These are phyloP conservation scores for Agelas oroides DNA, from an alignment of 37 sponge, comb jelly and placozoan genomes.

Conservation along the genomic window DNA sequence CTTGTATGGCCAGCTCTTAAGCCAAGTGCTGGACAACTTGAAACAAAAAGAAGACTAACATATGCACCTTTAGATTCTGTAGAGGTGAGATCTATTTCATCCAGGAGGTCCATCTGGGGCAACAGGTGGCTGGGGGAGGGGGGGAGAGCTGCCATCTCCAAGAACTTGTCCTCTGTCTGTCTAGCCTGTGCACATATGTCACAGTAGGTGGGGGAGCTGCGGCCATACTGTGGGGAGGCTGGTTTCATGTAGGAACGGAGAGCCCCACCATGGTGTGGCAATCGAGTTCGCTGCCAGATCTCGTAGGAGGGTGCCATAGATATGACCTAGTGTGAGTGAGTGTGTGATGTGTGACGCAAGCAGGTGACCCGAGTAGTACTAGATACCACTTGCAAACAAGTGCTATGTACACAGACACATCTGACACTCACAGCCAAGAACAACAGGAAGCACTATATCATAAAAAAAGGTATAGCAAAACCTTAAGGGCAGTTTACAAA, in stretches of 20 bases:
- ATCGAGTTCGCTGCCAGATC: conserved; percentile 66
- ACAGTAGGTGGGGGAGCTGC: conserved; percentile 65
- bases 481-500: too few relatives aligned
- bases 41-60: too few relatives aligned
- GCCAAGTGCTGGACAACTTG: too few relatives aligned
- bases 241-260: conserved; percentile 42
- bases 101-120: conserved; percentile 29
- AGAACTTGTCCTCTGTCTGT: background rate
- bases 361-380: background rate
- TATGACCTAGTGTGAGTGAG: conserved; percentile 67
- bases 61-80: too few relatives aligned
- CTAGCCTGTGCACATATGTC: conserved; percentile 11
- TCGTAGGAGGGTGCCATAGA: conserved; percentile 68
- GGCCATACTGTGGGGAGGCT: conserved; percentile 47
- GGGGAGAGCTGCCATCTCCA: background rate
- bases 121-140: background rate
- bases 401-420: background rate
- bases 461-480: too few relatives aligned
- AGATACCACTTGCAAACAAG: background rate
- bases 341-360: conserved; percentile 17
- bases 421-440: too few relatives aligned
- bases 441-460: too few relatives aligned
- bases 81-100: conserved; percentile 47
- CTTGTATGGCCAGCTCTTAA: too few relatives aligned
- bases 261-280: conserved; percentile 76